These are phyloP conservation scores for Acanthis flammea DNA, from an alignment of 2,797 vertebrate genomes.

Conservation along the genomic window DNA sequence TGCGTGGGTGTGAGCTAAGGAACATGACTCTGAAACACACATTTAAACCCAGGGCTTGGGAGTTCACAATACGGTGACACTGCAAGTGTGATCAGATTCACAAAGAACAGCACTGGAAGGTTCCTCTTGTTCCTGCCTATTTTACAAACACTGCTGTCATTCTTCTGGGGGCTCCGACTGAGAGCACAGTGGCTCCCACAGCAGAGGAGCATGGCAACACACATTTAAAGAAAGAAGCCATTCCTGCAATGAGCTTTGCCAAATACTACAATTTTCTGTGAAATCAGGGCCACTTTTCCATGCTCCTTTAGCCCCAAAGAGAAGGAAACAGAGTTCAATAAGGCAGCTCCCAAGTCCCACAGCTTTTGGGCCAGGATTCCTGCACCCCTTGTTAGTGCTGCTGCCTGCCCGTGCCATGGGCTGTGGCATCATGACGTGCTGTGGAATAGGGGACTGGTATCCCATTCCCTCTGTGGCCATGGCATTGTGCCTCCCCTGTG, in stretches of 20 bases:
- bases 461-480: rapidly evolving
- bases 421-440: not conserved
- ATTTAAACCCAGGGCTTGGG: not conserved
- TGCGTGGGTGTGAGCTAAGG: not conserved
- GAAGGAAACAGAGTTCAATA: not conserved
- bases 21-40: not conserved
- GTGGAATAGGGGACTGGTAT: not conserved
- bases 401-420: not conserved
- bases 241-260: not conserved
- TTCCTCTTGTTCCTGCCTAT: not conserved
- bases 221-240: not conserved
- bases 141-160: not conserved
- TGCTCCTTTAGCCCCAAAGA: not conserved
- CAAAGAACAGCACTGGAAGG: not conserved
- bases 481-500: not conserved
- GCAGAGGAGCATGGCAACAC: not conserved
- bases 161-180: not conserved
- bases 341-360: rapidly evolving
- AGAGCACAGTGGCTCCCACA: not conserved
- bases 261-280: not conserved
- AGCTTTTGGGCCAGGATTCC: not conserved
- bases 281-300: not conserved
- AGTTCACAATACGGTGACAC: not conserved
- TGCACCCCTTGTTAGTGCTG: too few relatives aligned
- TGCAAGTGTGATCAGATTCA: slow-evolving; percentile 2